Percentiles rank a stretch among this genome's conserved stretches.
Conservation (phyloP, 2,888 invertebrate genomes). For the Hedya salicella region DNA sequence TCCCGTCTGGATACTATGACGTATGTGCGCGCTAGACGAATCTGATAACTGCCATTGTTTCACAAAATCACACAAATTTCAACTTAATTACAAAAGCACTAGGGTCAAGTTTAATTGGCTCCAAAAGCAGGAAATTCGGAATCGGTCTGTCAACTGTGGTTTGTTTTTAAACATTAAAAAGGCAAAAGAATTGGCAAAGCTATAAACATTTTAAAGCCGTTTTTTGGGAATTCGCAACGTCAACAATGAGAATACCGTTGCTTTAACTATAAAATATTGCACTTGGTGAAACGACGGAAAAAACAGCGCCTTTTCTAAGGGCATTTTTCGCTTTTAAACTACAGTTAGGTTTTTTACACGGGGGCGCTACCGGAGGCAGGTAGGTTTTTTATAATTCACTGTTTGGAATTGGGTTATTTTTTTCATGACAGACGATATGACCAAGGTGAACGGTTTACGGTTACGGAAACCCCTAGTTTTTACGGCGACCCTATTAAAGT, state of each 20-base stretch:
- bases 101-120: slow-evolving; percentile 55
- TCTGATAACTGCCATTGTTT: slow-evolving; percentile 47
- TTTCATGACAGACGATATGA: slow-evolving; percentile 71
- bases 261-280: slow-evolving; percentile 37
- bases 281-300: slow-evolving; percentile 53
- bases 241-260: slow-evolving; percentile 27
- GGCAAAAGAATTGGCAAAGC: slow-evolving; percentile 25
- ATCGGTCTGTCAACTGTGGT: slow-evolving; percentile 29
- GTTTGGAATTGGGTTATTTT: slow-evolving; percentile 79
- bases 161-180: slow-evolving; percentile 31
- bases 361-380: slow-evolving; percentile 78
- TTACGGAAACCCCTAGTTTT: slow-evolving; percentile 81
- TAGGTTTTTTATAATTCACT: slow-evolving; percentile 69
- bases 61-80: slow-evolving; percentile 63
- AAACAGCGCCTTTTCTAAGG: slow-evolving; percentile 60
- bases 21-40: slow-evolving; percentile 46
- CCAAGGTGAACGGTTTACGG: slow-evolving; percentile 80
- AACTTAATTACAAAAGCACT: slow-evolving; percentile 10
- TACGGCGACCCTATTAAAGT: slow-evolving; percentile 77
- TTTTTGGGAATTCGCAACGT: slow-evolving; percentile 21
- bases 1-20: slow-evolving; percentile 52
- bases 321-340: slow-evolving; percentile 53
- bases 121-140: slow-evolving; percentile 58
- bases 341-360: slow-evolving; percentile 58
- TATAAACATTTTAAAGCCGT: slow-evolving; percentile 25